A percentile compares a stretch with the other conserved stretches of the same genome.
phyloP scores from a whole-genome alignment of 2,888 invertebrate genomes.

The Isoperla grammatica region DNA sequence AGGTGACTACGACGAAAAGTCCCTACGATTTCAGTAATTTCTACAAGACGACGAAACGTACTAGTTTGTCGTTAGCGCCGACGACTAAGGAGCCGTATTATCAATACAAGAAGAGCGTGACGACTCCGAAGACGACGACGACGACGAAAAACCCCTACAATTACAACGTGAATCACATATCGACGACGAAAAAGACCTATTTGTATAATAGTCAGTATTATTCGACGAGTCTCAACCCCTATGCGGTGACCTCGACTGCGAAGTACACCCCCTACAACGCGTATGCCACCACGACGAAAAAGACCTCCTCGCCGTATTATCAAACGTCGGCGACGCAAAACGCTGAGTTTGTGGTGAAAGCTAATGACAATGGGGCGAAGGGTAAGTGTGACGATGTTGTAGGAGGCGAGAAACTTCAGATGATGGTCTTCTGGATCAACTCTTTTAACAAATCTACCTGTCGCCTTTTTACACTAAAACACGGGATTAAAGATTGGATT shows the following conservation, averaged over 20 bases:
- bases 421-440: too few relatives aligned
- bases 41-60: constrained; percentile 34
- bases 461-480: too few relatives aligned
- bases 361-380: not conserved
- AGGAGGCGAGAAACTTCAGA: too few relatives aligned
- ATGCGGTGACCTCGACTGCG: not conserved
- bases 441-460: too few relatives aligned
- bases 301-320: not conserved
- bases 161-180: constrained; percentile 32
- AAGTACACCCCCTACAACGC: not conserved
- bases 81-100: constrained; percentile 54
- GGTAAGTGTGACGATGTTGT: constrained; percentile 10
- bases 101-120: constrained; percentile 31
- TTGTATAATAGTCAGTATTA: constrained; percentile 1
- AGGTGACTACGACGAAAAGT: constrained; percentile 35
- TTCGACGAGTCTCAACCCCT: not conserved
- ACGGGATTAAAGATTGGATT: too few relatives aligned
- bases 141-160: constrained; percentile 55
- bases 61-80: constrained; percentile 34
- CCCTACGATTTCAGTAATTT: constrained; percentile 37
- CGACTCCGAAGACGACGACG: constrained; percentile 33
- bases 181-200: constrained; percentile 18
- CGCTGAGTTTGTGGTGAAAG: not conserved
- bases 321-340: constrained; percentile 7
- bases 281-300: constrained; percentile 3